Percentiles rank a stretch among this genome's conserved stretches.
Conservation (phyloP, 2,888 invertebrate species). For the Dascillus cervinus region DNA sequence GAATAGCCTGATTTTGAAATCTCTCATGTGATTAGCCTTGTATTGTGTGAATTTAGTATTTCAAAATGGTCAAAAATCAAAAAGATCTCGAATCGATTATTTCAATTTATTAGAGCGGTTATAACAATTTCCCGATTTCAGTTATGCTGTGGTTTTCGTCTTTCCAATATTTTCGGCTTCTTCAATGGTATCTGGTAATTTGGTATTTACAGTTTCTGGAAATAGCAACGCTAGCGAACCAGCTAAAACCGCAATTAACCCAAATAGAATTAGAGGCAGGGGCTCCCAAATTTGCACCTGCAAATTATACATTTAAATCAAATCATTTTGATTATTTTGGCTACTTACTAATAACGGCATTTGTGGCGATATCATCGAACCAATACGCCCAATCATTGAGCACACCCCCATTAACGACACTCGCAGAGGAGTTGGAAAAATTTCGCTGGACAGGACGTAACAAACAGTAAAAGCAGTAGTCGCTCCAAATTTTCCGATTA, state of each 20-base stretch:
- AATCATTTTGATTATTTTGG: too few relatives aligned
- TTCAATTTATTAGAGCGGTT: too few relatives aligned
- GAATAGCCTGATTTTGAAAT: too few relatives aligned
- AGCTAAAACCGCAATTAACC: slow-evolving; percentile 52
- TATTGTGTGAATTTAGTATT: too few relatives aligned
- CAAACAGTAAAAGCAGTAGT: slow-evolving; percentile 57
- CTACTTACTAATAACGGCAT: slow-evolving; percentile 59
- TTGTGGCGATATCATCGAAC: slow-evolving; percentile 59
- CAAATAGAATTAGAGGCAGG: slow-evolving; percentile 58
- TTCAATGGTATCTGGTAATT: slow-evolving; percentile 59
- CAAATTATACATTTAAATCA: too few relatives aligned
- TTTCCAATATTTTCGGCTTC: slow-evolving; percentile 53
- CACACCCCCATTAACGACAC: slow-evolving; percentile 56
- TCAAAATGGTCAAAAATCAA: too few relatives aligned
- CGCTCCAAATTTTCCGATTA: slow-evolving; percentile 59
- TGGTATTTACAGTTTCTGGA: slow-evolving; percentile 62
- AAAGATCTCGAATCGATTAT: too few relatives aligned
- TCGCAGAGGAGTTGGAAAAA: slow-evolving; percentile 58
- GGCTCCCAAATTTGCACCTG: slow-evolving; percentile 39
- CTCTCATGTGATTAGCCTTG: too few relatives aligned
- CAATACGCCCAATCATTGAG: slow-evolving; percentile 59
- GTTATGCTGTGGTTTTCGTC: background rate
- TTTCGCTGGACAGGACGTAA: slow-evolving; percentile 61
- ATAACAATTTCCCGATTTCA: too few relatives aligned
- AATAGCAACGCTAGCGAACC: slow-evolving; percentile 55